phyloP scores from a whole-genome alignment of 2,113 vertebrate genomes.

The Cyprinus carpio region DNA sequence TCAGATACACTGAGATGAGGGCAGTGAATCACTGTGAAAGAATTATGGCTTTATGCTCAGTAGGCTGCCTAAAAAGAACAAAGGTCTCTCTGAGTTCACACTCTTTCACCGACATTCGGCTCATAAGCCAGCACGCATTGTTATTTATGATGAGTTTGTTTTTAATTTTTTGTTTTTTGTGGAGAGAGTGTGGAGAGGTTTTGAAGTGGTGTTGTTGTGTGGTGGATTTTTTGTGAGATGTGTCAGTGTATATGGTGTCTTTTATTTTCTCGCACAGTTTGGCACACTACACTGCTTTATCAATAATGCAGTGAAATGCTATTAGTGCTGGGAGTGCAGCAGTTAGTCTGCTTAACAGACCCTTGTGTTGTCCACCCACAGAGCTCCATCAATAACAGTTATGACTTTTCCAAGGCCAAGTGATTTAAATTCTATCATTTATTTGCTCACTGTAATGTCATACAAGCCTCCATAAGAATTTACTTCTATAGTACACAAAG shows the following conservation, averaged over 20 bases:
- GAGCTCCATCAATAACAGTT: slow-evolving; percentile 16
- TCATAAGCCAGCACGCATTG: not conserved
- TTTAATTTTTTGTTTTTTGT: slow-evolving; percentile 1
- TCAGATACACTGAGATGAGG: slow-evolving; percentile 8
- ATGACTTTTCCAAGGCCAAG: not conserved
- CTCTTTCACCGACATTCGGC: not conserved
- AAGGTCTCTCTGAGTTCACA: slow-evolving; percentile 7
- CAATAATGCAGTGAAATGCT: slow-evolving; percentile 38
- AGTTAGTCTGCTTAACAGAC: slow-evolving; percentile 28
- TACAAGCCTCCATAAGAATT: not conserved
- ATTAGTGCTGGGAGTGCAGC: slow-evolving; percentile 21
- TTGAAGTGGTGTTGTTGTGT: not conserved
- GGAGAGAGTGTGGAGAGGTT: not conserved
- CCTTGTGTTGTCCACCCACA: slow-evolving; percentile 29
- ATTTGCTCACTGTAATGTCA: not conserved
- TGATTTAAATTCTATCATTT: not conserved
- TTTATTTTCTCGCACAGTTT: slow-evolving; percentile 40
- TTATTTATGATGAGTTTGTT: slow-evolving; percentile 23
- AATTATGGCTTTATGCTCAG: not conserved
- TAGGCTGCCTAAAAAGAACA: not conserved
- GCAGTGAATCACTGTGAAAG: not conserved
- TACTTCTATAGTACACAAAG: not conserved
- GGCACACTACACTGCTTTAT: slow-evolving; percentile 29
- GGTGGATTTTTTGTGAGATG: slow-evolving; percentile 15
- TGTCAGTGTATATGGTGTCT: not conserved